phyloP scores from a whole-genome alignment of 2,797 vertebrate genomes.

The Danio kyathit region DNA sequence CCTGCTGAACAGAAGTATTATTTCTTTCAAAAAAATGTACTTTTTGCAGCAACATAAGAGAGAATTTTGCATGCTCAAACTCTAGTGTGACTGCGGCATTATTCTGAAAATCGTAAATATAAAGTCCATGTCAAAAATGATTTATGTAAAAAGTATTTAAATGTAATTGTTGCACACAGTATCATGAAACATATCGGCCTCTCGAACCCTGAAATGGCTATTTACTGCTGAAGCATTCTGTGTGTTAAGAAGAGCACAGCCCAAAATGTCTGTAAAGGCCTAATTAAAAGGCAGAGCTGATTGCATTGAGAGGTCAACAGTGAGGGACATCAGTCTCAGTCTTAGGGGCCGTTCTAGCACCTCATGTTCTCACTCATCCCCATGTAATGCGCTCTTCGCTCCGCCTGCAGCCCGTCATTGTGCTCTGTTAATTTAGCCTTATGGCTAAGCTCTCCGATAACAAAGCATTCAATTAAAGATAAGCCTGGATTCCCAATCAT shows the following conservation, averaged over 20 bases:
- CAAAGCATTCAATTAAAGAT: slow-evolving; percentile 82
- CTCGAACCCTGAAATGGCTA: not conserved
- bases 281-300: slow-evolving; percentile 45
- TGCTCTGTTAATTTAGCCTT: slow-evolving; percentile 80
- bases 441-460: slow-evolving; percentile 79
- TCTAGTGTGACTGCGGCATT: no score
- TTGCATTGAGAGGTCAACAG: slow-evolving; percentile 38
- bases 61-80: no score
- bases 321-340: slow-evolving; percentile 9
- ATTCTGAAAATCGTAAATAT: no score
- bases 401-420: slow-evolving; percentile 71
- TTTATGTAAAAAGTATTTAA: slow-evolving; percentile 18
- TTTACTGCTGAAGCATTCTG: slow-evolving; percentile 7
- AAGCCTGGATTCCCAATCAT: slow-evolving; percentile 76
- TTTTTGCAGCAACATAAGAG: no score
- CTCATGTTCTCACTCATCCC: slow-evolving; percentile 50
- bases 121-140: no score
- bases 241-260: not conserved
- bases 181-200: not conserved
- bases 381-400: slow-evolving; percentile 26
- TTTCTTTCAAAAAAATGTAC: no score
- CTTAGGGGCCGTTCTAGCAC: slow-evolving; percentile 27
- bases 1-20: no score
- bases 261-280: slow-evolving; percentile 9
- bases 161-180: not conserved